Conservation (phyloP, 2,113 vertebrate genomes). For the Rhinolophus sinicus region DNA sequence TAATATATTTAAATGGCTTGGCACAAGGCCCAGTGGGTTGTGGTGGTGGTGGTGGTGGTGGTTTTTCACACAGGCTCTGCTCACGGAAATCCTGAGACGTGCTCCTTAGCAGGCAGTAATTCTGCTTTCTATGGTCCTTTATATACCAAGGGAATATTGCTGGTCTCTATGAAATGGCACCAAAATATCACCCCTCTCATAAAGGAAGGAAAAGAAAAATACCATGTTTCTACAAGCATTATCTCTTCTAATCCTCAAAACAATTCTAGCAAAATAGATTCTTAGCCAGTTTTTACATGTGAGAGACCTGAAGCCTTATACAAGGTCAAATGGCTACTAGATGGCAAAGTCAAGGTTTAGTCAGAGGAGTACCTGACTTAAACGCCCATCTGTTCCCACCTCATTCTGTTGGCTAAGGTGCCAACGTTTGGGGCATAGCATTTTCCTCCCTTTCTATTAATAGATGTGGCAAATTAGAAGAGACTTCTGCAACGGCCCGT, state of each 20-base stretch:
- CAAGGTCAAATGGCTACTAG: background rate
- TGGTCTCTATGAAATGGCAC: background rate
- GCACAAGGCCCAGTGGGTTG: background rate
- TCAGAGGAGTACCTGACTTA: background rate
- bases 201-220: constrained; percentile 5
- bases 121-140: background rate
- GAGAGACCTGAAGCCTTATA: background rate
- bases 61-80: background rate
- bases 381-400: background rate
- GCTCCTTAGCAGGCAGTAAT: background rate
- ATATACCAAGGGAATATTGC: background rate
- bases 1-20: background rate
- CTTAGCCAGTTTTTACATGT: background rate
- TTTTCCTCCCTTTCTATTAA: background rate
- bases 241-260: background rate
- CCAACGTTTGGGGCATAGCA: background rate
- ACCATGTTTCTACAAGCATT: background rate
- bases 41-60: background rate
- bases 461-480: background rate
- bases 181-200: background rate
- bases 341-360: constrained; percentile 16
- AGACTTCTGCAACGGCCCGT: background rate
- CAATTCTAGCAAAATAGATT: background rate
- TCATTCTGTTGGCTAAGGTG: background rate
- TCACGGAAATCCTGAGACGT: background rate